These are phyloP conservation scores for Chloroceryle inda DNA, from an alignment of 2,797 vertebrate species.

Conservation along the genomic window DNA sequence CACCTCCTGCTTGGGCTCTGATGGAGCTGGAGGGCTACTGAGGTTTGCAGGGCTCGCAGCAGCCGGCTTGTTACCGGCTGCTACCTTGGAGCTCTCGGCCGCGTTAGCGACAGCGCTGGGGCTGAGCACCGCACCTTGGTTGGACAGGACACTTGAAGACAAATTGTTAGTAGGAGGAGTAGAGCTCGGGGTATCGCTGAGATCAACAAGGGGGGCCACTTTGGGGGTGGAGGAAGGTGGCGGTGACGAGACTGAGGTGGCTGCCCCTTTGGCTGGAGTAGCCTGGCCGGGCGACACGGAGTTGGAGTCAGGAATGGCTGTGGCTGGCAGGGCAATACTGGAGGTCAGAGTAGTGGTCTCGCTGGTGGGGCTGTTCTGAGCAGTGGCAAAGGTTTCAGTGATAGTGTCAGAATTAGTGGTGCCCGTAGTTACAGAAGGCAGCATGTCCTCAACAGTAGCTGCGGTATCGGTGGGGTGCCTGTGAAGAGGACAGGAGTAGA, in stretches of 20 bases:
- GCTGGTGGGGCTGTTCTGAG: slow-evolving; percentile 96
- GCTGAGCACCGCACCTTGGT: slow-evolving; percentile 78
- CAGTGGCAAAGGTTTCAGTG: slow-evolving; percentile 95
- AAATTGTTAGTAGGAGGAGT: slow-evolving; percentile 68
- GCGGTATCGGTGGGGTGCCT: slow-evolving; percentile 92
- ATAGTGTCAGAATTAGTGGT: slow-evolving; percentile 97
- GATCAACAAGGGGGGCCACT: slow-evolving; percentile 93
- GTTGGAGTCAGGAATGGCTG: slow-evolving; percentile 82
- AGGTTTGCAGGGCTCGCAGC: slow-evolving; percentile 58
- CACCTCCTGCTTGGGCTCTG: slow-evolving; percentile 81
- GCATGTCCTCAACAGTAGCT: slow-evolving; percentile 93
- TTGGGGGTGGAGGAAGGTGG: slow-evolving; percentile 78
- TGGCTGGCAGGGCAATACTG: slow-evolving; percentile 88
- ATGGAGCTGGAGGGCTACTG: slow-evolving; percentile 67
- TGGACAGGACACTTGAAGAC: slow-evolving; percentile 77
- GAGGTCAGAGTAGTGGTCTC: slow-evolving; percentile 96
- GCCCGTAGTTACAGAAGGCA: slow-evolving; percentile 91
- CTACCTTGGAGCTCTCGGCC: slow-evolving; percentile 77
- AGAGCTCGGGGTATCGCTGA: slow-evolving; percentile 86
- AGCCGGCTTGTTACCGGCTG: slow-evolving; percentile 66
- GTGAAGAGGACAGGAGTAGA: slow-evolving; percentile 89
- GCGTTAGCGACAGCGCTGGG: slow-evolving; percentile 55
- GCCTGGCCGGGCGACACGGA: slow-evolving; percentile 72
- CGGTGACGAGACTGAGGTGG: slow-evolving; percentile 72
- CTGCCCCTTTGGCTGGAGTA: slow-evolving; percentile 80